Evolutionary conservation across 2,113 vertebrate genomes (phyloP).

Genomic region (Naja naja): DNA sequence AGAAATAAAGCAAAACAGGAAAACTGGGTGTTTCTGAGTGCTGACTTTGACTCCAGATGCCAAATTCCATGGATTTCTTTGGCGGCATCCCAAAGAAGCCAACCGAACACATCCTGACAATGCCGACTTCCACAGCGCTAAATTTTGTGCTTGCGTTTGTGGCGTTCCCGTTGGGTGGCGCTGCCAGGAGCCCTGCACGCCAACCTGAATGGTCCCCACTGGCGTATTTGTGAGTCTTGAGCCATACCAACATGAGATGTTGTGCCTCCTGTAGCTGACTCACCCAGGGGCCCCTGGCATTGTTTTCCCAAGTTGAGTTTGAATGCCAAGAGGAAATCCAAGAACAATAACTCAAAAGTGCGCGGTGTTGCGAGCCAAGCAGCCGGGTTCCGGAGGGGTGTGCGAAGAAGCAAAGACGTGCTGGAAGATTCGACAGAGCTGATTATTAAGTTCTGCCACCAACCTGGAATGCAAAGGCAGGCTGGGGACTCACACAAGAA

Average conservation of each 20-base stretch:
- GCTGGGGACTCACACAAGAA: neutral
- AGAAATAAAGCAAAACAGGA: neutral
- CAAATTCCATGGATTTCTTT: neutral
- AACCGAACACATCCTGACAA: neutral
- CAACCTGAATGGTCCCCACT: neutral
- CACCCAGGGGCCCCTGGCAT: neutral
- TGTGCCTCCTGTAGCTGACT: neutral
- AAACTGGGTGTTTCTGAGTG: neutral
- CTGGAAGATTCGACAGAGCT: neutral
- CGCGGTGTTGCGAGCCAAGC: slow-evolving; percentile 28
- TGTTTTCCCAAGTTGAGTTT: neutral
- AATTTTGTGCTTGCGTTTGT: neutral
- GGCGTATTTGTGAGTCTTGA: neutral
- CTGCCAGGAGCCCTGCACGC: neutral
- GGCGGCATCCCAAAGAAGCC: neutral
- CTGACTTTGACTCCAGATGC: neutral
- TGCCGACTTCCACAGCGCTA: too few relatives aligned
- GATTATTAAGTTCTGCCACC: neutral
- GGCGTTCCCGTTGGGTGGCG: too few relatives aligned
- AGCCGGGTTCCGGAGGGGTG: neutral
- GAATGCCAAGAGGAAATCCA: slow-evolving; percentile 10
- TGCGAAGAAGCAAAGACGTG: neutral
- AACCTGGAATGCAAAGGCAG: neutral
- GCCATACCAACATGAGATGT: too few relatives aligned
- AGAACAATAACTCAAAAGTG: slow-evolving; percentile 25